phyloP scores from a whole-genome alignment of 1,140 invertebrate genomes.

The Lysiphlebus fabarum region DNA sequence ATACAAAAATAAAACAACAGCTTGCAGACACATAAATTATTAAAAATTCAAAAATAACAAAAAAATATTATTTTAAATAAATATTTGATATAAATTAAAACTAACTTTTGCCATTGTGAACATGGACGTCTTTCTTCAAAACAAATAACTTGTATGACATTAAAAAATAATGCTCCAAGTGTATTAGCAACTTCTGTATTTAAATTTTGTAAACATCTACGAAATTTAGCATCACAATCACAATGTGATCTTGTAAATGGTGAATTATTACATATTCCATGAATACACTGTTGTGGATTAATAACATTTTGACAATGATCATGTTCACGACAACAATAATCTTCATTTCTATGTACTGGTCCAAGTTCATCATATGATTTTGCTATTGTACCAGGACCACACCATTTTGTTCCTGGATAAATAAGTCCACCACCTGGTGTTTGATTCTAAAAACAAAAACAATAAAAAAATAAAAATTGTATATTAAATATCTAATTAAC shows the following conservation, averaged over 20 bases:
- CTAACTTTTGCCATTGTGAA: conserved; percentile 62
- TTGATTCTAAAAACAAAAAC: conserved; percentile 35
- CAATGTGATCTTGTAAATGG: conserved; percentile 70
- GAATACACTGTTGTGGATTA: conserved; percentile 59
- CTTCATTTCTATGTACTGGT: conserved; percentile 58
- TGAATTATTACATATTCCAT: conserved; percentile 67
- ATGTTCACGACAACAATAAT: conserved; percentile 73
- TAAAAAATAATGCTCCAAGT: conserved; percentile 68
- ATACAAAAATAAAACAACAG: too few species aligned
- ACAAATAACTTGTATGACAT: conserved; percentile 66
- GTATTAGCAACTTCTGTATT: conserved; percentile 68
- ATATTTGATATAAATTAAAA: conserved; percentile 4
- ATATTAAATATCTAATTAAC: too few species aligned
- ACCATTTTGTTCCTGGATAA: conserved; percentile 71
- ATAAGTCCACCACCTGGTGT: conserved; percentile 42
- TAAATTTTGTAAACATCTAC: conserved; percentile 63
- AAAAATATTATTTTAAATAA: too few species aligned
- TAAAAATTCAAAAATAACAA: too few species aligned
- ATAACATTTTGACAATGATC: conserved; percentile 69
- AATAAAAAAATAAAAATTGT: too few species aligned
- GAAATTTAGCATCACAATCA: conserved; percentile 68
- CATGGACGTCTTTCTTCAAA: conserved; percentile 66
- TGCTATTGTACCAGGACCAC: conserved; percentile 67
- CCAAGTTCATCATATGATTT: conserved; percentile 66
- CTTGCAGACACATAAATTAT: too few species aligned